Evolutionary conservation across 2,797 vertebrate species (phyloP), one percentile per base, ranked within the genome.

Genomic region (Acanthurus leucopareius): DNA sequence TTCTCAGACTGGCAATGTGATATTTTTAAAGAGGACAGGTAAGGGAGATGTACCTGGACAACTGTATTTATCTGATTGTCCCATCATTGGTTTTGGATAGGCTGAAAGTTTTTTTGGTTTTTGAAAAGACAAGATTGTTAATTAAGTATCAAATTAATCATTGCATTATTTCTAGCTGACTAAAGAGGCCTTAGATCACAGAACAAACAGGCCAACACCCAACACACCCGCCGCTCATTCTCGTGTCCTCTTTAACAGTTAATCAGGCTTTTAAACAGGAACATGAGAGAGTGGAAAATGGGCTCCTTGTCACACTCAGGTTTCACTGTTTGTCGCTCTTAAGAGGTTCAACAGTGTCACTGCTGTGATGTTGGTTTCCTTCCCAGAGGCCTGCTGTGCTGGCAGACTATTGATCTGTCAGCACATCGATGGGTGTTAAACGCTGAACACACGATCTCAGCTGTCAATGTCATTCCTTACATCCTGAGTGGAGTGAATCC

Each of bases 351-450:
- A 7, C 74, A 32, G 32, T 49, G 85, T 62, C 69, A 59, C 62
- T 69, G 79, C 59, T 81, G 71, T 68, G 81, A 86, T 72, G 78
- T 66, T 47, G 65, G 19, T 80, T 84, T 80, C 40, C 64, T 57
- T 87, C 71, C 59, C 60, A 74, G 32, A 59, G 56, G 60, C 74
- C 82, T 65, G 73, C 69, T 79, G 73, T n/a, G 84, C 75, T 69
- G 66, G 69, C 42, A 35, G 58, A 69, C 75, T 81, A 86, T 90
- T 85, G 87, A 90, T 88, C 77, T 60, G 77, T 80, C 69, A 69
- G 69, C 51, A 2, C 58, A 72, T 53, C 19, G 73, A 71, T 85
- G 25, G 1, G 45, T 65, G 65, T 62, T 79, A 75, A 83, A 79
- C 69, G 75, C 60, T 78, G 45, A 82, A 68, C 67, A 64, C 59